A percentile compares a stretch with the other conserved stretches of the same genome.
These are phyloP conservation scores for Dryococelus australis DNA, from an alignment of 2,888 invertebrate genomes.

Conservation along the genomic window DNA sequence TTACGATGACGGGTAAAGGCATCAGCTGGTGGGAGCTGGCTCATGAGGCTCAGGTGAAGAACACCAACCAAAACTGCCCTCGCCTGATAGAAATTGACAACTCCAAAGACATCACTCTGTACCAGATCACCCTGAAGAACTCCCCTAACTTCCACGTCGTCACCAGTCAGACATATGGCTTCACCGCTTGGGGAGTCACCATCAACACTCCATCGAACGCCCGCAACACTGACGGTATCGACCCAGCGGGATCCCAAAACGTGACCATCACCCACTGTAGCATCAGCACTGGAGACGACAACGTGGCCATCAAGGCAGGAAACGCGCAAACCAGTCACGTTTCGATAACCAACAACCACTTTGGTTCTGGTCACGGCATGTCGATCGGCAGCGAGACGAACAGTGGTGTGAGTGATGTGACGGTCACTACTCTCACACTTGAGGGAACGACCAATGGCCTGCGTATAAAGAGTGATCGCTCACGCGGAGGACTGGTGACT, in stretches of 20 bases:
- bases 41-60: not conserved
- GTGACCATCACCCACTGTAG: not conserved
- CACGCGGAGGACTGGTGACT: not conserved
- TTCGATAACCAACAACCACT: not conserved
- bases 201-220: not conserved
- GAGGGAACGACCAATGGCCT: not conserved
- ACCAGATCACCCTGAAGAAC: not conserved
- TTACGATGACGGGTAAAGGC: not conserved
- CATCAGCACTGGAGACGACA: not conserved
- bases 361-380: not conserved
- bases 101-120: not conserved
- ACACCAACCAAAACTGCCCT: not conserved
- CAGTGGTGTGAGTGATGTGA: not conserved
- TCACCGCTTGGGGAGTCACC: not conserved
- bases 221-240: constrained; percentile 1
- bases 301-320: not conserved
- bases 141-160: not conserved
- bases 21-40: not conserved
- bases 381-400: not conserved
- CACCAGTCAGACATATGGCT: not conserved
- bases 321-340: not conserved
- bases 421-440: not conserved
- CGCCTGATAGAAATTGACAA: not conserved
- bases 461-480: not conserved
- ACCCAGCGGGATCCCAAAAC: not conserved